phyloP scores from a whole-genome alignment of 2,113 vertebrate genomes.

The Leucopsar rothschildi region DNA sequence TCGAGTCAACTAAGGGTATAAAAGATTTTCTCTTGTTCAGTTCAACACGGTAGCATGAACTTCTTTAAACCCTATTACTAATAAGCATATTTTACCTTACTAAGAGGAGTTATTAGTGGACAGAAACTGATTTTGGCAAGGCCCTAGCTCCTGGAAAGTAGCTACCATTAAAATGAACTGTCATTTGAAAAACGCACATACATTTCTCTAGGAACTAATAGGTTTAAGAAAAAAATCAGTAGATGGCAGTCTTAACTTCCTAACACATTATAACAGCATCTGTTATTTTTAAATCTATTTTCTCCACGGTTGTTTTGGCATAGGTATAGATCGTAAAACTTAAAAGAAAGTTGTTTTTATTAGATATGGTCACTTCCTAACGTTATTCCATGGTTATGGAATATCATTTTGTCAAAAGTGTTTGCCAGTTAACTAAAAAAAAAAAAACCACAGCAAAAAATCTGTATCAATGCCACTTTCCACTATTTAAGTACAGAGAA shows the following conservation, averaged over 20 bases:
- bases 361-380: conserved; percentile 39
- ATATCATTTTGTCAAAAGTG: conserved; percentile 27
- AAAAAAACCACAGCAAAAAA: conserved; percentile 4
- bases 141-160: conserved; percentile 1
- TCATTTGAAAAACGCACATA: conserved; percentile 59
- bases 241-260: conserved; percentile 95
- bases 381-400: conserved; percentile 9
- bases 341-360: conserved; percentile 32
- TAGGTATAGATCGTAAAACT: conserved; percentile 28
- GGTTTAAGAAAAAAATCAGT: conserved; percentile 78
- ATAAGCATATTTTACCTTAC: conserved; percentile 25
- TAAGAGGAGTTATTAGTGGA: not conserved
- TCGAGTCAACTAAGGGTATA: not conserved
- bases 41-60: conserved; percentile 3
- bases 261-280: conserved; percentile 18
- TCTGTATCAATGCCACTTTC: not conserved
- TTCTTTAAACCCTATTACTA: conserved; percentile 15
- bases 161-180: conserved; percentile 74
- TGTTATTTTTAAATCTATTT: conserved; percentile 35
- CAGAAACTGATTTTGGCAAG: conserved; percentile 77
- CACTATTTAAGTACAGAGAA: not conserved
- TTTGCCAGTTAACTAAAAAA: conserved; percentile 48
- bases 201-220: conserved; percentile 45
- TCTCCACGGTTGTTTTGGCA: not conserved
- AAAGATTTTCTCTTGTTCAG: not conserved